Conservation (phyloP, 2,797 vertebrate genomes). For the Gymnothorax reevesii region DNA sequence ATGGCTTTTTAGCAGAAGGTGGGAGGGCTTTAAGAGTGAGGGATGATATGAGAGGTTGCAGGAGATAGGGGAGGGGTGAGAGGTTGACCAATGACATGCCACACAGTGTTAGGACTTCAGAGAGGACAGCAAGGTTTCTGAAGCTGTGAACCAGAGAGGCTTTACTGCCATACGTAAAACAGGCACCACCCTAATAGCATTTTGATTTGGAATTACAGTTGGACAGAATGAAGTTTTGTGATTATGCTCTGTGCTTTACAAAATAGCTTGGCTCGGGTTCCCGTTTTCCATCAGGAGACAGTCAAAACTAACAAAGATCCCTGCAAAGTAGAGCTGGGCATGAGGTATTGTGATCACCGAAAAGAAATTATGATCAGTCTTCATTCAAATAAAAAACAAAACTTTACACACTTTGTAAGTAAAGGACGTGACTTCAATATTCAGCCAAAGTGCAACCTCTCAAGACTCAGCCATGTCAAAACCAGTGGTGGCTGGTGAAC, state of each 20-base stretch:
- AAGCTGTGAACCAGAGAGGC: neutral
- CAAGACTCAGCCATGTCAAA: too few relatives aligned
- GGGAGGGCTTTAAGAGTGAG: neutral
- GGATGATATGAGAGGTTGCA: neutral
- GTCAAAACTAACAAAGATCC: neutral
- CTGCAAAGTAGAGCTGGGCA: neutral
- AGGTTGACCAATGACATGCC: constrained; percentile 12
- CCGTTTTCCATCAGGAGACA: neutral
- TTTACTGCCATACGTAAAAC: neutral
- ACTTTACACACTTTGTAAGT: neutral
- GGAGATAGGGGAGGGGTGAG: neutral
- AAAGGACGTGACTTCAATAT: too few relatives aligned
- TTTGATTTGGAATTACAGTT: neutral
- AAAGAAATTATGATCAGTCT: neutral
- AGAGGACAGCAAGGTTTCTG: neutral
- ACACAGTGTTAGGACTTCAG: constrained; percentile 31
- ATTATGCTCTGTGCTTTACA: neutral
- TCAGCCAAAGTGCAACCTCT: too few relatives aligned
- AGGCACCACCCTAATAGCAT: neutral
- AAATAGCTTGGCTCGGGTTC: neutral
- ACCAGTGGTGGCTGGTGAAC: too few relatives aligned
- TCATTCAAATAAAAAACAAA: neutral
- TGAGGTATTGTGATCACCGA: neutral
- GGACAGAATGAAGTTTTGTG: neutral
- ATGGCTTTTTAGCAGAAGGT: constrained; percentile 10